Evolutionary conservation across 2,888 invertebrate species (phyloP), one percentile per base, ranked within the genome.

Genomic region (Diaprepes abbreviatus): DNA sequence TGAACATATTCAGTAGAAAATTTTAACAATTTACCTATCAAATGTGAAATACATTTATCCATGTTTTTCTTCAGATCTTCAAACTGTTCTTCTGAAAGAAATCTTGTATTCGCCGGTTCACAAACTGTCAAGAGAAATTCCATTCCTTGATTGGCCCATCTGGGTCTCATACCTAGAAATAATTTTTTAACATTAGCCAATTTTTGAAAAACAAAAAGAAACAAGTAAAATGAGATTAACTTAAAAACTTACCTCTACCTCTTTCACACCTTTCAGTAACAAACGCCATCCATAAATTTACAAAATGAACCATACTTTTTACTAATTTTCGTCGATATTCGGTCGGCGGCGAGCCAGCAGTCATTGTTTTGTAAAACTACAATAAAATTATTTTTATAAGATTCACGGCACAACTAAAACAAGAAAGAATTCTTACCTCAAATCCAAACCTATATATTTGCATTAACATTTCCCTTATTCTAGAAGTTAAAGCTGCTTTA

Each of bases 401-500:
- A 16, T 57, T 54, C 14, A 31, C 35, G 31, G 28, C 4, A 3
- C n/a, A 14, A 36, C 10, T 14, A 28, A 21, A 43, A 45, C n/a
- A n/a, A 9, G 7, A 50, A 24, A 9, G 1, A 55, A 21, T 17
- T 73, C 78, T 82, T 76, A 91, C 91, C 88, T 97, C 96, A 81
- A 96, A 97, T 9, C 95, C 95, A 80, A 96, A 93, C 82, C 93
- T 92, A 84, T 92, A 97, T 59, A 93, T 93, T 83, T 95, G 94
- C 85, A 95, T 92, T 72, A 96, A 85, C 55, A 93, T 91, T 81
- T 93, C 93, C 2, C 92, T 85, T 33, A 90, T 89, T 48, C 92
- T 85, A 5, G 89, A 89, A 40, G 88, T 84, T 10, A 93, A 85
- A 3, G 90, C 87, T 54, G 83, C 83, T 70, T 86, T 87, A 76